phyloP scores from a whole-genome alignment of 2,888 invertebrate genomes.

The Poecilus cupreus region DNA sequence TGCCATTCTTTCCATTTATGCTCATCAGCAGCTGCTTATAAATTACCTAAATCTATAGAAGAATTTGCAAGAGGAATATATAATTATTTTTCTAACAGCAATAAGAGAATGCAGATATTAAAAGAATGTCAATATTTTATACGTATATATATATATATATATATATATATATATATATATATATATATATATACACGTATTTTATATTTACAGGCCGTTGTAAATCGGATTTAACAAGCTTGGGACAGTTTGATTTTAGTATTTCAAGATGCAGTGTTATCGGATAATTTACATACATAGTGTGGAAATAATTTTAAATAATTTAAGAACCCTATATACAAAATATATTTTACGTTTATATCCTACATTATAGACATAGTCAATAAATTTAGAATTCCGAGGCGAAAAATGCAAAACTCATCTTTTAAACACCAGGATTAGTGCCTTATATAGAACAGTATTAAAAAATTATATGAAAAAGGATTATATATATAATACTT shows the following conservation, averaged over 20 bases:
- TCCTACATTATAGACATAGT: no score
- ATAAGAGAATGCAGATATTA: slow-evolving; percentile 63
- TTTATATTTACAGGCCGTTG: slow-evolving; percentile 51
- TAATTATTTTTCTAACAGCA: slow-evolving; percentile 63
- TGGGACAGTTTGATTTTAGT: not conserved
- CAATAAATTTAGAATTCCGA: not conserved
- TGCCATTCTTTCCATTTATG: slow-evolving; percentile 64
- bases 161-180: no score
- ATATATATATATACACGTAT: not conserved
- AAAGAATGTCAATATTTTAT: slow-evolving; percentile 63
- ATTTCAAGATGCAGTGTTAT: not conserved
- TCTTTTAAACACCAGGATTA: not conserved
- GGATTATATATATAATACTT: not conserved
- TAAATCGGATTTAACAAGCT: not conserved
- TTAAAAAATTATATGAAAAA: not conserved
- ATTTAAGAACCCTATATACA: not conserved
- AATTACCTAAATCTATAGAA: slow-evolving; percentile 62
- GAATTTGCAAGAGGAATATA: slow-evolving; percentile 62
- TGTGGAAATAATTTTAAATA: not conserved
- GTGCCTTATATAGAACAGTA: not conserved
- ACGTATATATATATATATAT: no score
- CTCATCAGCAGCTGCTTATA: slow-evolving; percentile 62
- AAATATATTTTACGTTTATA: not conserved
- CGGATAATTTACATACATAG: not conserved
- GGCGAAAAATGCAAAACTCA: not conserved